Conservation (phyloP, 2,888 invertebrate species). For the Atherix ibis region DNA sequence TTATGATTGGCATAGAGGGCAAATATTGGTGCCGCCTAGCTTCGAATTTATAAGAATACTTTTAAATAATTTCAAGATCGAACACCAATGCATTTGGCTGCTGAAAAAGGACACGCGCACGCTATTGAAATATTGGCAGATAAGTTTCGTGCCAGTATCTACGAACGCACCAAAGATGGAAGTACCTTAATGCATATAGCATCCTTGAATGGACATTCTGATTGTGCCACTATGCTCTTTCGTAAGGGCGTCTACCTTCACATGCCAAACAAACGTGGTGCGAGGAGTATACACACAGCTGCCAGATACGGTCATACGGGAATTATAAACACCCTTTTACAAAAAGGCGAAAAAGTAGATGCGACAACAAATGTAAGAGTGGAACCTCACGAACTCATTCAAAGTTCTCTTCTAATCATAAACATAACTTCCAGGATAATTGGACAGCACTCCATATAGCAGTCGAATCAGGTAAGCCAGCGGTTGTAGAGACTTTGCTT, state of each 20-base stretch:
- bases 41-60: not conserved
- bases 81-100: conserved; percentile 93
- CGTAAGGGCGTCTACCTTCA: conserved; percentile 97
- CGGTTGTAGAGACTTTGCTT: conserved; percentile 85
- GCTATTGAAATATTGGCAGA: conserved; percentile 93
- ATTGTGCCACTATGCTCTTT: conserved; percentile 95
- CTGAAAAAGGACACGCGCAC: conserved; percentile 90
- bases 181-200: conserved; percentile 98
- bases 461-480: conserved; percentile 84
- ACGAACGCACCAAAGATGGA: conserved; percentile 93
- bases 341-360: conserved; percentile 94
- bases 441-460: conserved; percentile 97
- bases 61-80: no score
- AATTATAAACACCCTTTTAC: conserved; percentile 87
- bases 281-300: conserved; percentile 94
- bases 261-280: conserved; percentile 96
- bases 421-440: conserved; percentile 53
- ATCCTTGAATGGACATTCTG: conserved; percentile 91
- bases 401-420: conserved; percentile 13
- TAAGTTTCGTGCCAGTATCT: conserved; percentile 93
- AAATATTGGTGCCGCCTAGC: not conserved
- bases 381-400: not conserved
- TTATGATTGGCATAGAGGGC: not conserved
- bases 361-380: conserved; percentile 76
- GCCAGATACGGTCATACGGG: conserved; percentile 94